Evolutionary conservation across 1,140 invertebrate species (phyloP), one percentile per base, ranked within the genome.

Genomic region (Carcinoscorpius rotundicauda): DNA sequence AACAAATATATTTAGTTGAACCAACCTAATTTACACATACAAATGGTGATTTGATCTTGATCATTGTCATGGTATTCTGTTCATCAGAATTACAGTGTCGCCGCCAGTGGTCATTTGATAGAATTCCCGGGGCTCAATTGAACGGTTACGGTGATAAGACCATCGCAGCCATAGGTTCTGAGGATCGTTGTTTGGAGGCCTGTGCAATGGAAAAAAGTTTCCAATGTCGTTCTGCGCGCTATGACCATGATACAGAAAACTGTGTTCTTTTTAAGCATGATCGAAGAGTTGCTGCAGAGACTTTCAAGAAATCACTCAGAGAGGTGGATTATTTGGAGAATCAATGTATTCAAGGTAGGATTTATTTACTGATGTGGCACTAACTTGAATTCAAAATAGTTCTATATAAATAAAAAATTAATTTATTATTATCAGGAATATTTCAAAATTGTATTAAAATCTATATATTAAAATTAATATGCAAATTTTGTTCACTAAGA

Each of bases 261-360:
- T 62, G 61, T 62, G 50, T 9, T 11, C 50, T 62, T 50, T 5
- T 4, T 62, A 10, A n/a, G 3, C n/a, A 62, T 49, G 52, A 62
- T 62, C 29, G 61, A 11, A 51, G 52, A 52, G 52, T 51, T 48
- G 29, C 61, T 52, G 50, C 29, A 53, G 61, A 62, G n/a, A 29
- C 52, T 8, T 62, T 62, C 11, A 52, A n/a, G 51, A 61, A 61
- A 11, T 61, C 60, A 51, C 6, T 55, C 29, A 61, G 50, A 49
- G 29, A 11, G 0, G 48, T 61, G 4, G 11, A 11, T 48, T 61
- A 61, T 61, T 49, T 61, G 6, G 60, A 61, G 48, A 61, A 51
- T 61, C 60, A 61, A n/a, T 61, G 60, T 51, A 4, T 60, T 55
- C 10, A 58, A 52, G 63, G 48, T 59, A 52, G 5, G 57, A 29